Evolutionary conservation across 1,140 invertebrate species (phyloP).

Genomic region (Drosophila malerkotliana): DNA sequence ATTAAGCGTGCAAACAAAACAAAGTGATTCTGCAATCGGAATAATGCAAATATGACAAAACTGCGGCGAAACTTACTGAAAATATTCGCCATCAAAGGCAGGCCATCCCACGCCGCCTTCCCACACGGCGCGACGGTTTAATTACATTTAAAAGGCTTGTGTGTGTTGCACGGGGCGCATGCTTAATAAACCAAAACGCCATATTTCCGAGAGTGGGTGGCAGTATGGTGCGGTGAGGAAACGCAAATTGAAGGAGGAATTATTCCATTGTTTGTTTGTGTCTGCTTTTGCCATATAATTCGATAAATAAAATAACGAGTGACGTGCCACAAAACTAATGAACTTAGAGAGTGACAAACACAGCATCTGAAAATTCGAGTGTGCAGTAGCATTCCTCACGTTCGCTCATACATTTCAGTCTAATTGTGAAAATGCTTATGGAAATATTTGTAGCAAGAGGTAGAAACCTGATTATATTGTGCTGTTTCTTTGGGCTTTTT

Average conservation of each 20-base stretch:
- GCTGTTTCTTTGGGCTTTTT: conserved; percentile 11
- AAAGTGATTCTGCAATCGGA: conserved; percentile 60
- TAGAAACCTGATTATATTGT: conserved; percentile 2
- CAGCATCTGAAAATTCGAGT: conserved; percentile 18
- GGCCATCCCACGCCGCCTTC: conserved; percentile 1
- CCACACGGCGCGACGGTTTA: conserved; percentile 43
- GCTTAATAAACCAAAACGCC: conserved; percentile 52
- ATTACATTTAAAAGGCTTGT: conserved; percentile 65
- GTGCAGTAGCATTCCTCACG: conserved; percentile 32
- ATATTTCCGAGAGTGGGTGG: background rate
- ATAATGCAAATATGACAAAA: conserved; percentile 71
- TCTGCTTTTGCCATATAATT: conserved; percentile 62
- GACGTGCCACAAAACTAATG: conserved; percentile 69
- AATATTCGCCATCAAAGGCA: conserved; percentile 14
- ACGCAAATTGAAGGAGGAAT: conserved; percentile 11
- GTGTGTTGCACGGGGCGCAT: conserved; percentile 46
- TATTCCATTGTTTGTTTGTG: conserved; percentile 34
- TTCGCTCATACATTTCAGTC: conserved; percentile 21
- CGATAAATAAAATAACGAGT: conserved; percentile 68
- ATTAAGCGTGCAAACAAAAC: conserved; percentile 40
- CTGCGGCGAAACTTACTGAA: conserved; percentile 51
- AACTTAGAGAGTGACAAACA: conserved; percentile 55
- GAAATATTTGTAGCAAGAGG: background rate
- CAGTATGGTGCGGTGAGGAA: background rate
- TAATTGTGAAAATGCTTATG: conserved; percentile 30